Evolutionary conservation across 2,888 invertebrate species (phyloP).

Genomic region (Plebejus anna): DNA sequence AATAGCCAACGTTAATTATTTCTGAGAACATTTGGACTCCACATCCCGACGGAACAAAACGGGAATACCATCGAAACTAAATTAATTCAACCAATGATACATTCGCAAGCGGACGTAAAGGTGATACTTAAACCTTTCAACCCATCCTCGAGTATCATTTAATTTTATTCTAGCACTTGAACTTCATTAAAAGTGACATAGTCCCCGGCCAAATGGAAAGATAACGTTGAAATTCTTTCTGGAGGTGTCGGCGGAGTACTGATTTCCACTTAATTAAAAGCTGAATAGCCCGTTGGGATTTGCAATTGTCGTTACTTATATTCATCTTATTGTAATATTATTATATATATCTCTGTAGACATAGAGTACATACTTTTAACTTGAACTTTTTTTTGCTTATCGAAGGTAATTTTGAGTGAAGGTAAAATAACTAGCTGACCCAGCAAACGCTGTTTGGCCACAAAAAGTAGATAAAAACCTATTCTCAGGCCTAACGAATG

Average conservation of each 20-base stretch:
- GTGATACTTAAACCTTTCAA: not conserved
- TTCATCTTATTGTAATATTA: not conserved
- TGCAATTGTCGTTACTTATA: not conserved
- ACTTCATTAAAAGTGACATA: constrained; percentile 28
- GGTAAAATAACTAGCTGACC: no score
- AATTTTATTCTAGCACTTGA: constrained; percentile 29
- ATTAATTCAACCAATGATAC: constrained; percentile 8
- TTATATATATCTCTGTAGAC: not conserved
- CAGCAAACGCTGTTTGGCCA: no score
- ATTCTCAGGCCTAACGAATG: no score
- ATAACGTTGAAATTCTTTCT: constrained; percentile 25
- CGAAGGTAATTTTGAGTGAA: not conserved
- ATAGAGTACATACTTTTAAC: not conserved
- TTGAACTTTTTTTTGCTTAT: not conserved
- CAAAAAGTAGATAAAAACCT: no score
- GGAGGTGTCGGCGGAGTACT: constrained; percentile 4
- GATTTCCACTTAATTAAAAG: constrained; percentile 23
- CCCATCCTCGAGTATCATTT: constrained; percentile 5
- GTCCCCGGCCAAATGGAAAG: constrained; percentile 17
- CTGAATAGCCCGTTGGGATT: not conserved
- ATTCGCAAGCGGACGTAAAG: not conserved
- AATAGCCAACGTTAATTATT: not conserved
- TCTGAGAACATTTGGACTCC: not conserved
- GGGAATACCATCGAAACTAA: not conserved
- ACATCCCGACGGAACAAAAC: not conserved